Evolutionary conservation across 2,113 vertebrate genomes (phyloP).

Genomic region (Ciconia stormi): DNA sequence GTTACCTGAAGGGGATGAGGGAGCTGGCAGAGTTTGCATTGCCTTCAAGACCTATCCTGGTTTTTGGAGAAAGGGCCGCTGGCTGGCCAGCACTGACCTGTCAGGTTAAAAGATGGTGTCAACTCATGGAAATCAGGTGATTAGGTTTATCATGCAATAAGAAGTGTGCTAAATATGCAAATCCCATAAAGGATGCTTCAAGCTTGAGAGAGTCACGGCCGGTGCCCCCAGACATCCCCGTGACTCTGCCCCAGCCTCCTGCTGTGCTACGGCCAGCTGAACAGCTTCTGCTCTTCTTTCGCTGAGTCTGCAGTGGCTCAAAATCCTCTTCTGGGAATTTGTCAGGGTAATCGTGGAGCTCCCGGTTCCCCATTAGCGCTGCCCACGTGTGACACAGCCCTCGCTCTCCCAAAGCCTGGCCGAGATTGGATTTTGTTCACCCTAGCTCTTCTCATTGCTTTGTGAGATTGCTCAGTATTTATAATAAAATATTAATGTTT

Average conservation of each 20-base stretch:
- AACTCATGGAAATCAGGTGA: too few relatives aligned
- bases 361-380: neutral
- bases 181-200: neutral
- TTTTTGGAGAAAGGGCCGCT: neutral
- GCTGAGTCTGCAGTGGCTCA: rapidly evolving
- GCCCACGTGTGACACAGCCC: neutral
- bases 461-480: neutral
- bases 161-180: too few relatives aligned
- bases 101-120: neutral
- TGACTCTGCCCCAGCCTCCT: neutral
- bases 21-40: neutral
- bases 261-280: neutral
- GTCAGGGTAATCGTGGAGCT: rapidly evolving
- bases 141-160: neutral
- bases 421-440: neutral
- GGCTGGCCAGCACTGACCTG: neutral
- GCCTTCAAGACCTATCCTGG: neutral
- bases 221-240: neutral
- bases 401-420: neutral
- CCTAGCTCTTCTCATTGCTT: neutral
- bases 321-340: neutral
- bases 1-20: neutral
- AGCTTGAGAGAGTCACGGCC: neutral
- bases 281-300: neutral
- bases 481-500: neutral